Base-by-base conservation (phyloP, 2,888 invertebrate species). In the Tineola bisselliella region DNA sequence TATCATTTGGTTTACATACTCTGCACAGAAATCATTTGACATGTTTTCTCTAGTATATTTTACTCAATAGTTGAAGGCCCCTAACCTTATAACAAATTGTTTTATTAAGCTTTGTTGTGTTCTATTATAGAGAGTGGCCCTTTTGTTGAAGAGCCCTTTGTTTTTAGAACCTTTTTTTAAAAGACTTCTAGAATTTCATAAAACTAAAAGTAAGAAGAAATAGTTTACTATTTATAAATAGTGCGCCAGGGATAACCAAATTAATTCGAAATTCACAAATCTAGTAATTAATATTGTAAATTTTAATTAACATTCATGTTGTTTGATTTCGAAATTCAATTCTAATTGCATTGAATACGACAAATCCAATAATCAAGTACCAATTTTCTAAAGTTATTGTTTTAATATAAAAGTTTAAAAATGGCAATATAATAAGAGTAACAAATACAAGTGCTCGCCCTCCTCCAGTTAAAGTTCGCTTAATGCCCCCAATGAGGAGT, bases 401-500 rank as follows among this genome's bases (percentile, higher is more conserved):
- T 38, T 1, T 12, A 38, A 38, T 2, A 3, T 38, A n/a, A 3
- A n/a, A 6, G 10, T 38, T 38, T 38, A 38, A 6, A 31, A 31
- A 31, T 31, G 10, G 31, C 31, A 38, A 12, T 38, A 38, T 31
- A 31, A 31, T 31, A 38, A 38, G 38, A 48, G 5, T 48, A 48
- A 48, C 48, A 48, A 48, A 48, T 48, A 48, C 15, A 48, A 48
- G 48, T 38, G 10, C 48, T 48, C 48, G 15, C 48, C 15, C 48
- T 48, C 15, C 48, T 48, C 48, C 48, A 48, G 48, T 48, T 48
- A 48, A 48, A 48, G 48, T 48, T 48, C 48, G 48, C 15, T 48
- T 48, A 48, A 48, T 48, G 48, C 48, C 66, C 65, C 65, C 65
- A 65, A 68, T 66, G 68, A 67, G 68, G 69, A 70, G 67, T 65